phyloP scores from a whole-genome alignment of 2,797 vertebrate genomes.

The Hozukius guyotensis region DNA sequence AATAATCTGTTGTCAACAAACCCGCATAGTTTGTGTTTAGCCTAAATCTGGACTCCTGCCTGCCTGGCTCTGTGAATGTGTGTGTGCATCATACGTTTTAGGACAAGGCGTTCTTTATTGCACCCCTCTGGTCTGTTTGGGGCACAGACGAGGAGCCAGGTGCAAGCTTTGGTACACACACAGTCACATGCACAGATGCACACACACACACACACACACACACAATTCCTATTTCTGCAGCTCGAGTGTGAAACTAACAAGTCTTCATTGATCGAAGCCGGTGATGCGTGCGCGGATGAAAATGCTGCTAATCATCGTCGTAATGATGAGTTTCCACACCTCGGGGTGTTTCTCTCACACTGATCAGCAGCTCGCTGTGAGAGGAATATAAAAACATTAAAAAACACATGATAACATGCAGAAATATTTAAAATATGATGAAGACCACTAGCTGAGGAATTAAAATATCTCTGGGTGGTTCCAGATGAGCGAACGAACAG shows the following conservation, averaged over 20 bases:
- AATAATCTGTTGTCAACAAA: conserved; percentile 29
- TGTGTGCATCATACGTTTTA: conserved; percentile 6
- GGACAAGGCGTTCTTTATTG: conserved; percentile 71
- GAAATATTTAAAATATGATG: neutral
- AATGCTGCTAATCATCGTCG: neutral
- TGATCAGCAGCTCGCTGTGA: neutral
- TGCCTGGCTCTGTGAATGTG: neutral
- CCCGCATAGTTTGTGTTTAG: conserved; percentile 12
- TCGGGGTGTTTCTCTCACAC: neutral
- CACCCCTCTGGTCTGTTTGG: conserved; percentile 49
- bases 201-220: neutral
- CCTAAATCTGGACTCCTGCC: neutral
- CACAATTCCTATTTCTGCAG: conserved; percentile 8
- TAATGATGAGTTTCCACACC: conserved; percentile 17
- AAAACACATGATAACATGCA: neutral
- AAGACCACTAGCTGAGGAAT: conserved; percentile 17
- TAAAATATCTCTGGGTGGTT: conserved; percentile 9
- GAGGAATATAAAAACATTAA: neutral
- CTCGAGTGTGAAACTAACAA: conserved; percentile 19
- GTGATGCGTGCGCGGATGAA: conserved; percentile 4
- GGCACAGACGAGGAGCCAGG: conserved; percentile 65
- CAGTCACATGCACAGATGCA: neutral
- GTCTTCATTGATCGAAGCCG: conserved; percentile 36
- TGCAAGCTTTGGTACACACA: conserved; percentile 54
- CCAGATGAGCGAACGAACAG: conserved; percentile 5